A percentile compares a stretch with the other conserved stretches of the same genome.
Conservation (phyloP, 64 coral and sea anemone genomes). For the Astreopora myriophthalma region DNA sequence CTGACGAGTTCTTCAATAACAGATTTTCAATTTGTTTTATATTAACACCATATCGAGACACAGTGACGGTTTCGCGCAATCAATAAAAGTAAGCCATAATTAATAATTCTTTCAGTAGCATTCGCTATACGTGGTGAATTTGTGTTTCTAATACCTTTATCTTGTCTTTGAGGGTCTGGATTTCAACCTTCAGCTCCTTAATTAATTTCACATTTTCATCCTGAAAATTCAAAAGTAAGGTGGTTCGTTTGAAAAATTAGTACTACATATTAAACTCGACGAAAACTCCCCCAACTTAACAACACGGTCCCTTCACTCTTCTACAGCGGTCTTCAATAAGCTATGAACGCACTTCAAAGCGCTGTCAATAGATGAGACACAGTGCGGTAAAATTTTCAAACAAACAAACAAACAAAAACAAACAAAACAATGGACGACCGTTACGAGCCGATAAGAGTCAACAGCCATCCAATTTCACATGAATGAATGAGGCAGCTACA, state of each 20-base stretch:
- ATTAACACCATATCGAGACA: too few relatives aligned
- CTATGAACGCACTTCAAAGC: too few relatives aligned
- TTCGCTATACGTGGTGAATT: background rate
- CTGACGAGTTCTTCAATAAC: background rate
- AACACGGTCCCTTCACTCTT: too few relatives aligned
- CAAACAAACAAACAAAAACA: too few relatives aligned
- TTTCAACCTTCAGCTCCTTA: conserved; percentile 91
- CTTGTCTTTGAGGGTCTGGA: conserved; percentile 72
- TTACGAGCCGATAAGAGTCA: too few relatives aligned
- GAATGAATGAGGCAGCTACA: too few relatives aligned
- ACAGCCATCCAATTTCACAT: too few relatives aligned
- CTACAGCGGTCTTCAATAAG: too few relatives aligned
- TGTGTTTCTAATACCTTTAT: conserved; percentile 63
- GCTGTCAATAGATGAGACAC: too few relatives aligned
- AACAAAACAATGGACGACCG: too few relatives aligned
- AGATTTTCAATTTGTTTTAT: background rate
- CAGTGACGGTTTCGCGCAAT: background rate
- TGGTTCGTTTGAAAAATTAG: background rate
- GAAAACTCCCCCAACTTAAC: too few relatives aligned
- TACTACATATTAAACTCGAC: background rate
- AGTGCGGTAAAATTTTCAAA: too few relatives aligned
- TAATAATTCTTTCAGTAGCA: background rate
- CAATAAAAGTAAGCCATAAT: background rate
- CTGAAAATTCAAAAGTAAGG: conserved; percentile 52
- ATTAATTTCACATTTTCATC: conserved; percentile 95